Base-by-base conservation (phyloP, 1,140 invertebrate species). In the Zaprionus inermis region DNA sequence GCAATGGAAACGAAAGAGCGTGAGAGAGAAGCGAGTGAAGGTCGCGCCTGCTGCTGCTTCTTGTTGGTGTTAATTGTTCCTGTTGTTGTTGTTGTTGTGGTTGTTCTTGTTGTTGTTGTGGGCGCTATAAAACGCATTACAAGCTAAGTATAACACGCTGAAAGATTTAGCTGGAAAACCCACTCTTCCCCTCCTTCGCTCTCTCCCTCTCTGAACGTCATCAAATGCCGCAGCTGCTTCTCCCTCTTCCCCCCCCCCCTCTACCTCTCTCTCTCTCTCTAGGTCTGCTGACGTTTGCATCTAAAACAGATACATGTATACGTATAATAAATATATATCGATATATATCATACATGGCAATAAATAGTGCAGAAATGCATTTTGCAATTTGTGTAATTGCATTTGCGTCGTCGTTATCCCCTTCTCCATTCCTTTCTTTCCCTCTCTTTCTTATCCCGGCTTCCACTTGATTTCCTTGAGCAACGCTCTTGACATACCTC, bases 1-100 rank as follows among this genome's bases (percentile, higher is more conserved):
- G 83, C 83, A 88, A 86, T 88, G 73, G 52, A 63, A 64, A 60
- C 20, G 41, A 63, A 78, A 80, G 54, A 38, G 24, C 3, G 3
- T 1, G 30, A 32, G 30, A 32, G 6, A 32, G 30, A 32, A 73
- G 56, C 59, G 76, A 88, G 59, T 49, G 83, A 86, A 86, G 83
- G 83, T 83, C 83, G 67, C 41, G 24, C 20, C 1, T 6, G 3
- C 55, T 71, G n/a, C 22, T 58, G 16, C 38, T 65, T 54, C 58
- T 38, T 68, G 11, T 32, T 52, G n/a, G 24, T 71, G 28, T 30
- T 56, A 36, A 28, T 66, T 55, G n/a, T n/a, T n/a, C n/a, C n/a
- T n/a, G n/a, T n/a, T n/a, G n/a, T n/a, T n/a, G n/a, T n/a, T n/a
- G n/a, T n/a, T n/a, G n/a, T n/a, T n/a, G n/a, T n/a, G n/a, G 51